Base-by-base conservation (phyloP, 2,113 vertebrate genomes). In the Danionella cerebrum region DNA sequence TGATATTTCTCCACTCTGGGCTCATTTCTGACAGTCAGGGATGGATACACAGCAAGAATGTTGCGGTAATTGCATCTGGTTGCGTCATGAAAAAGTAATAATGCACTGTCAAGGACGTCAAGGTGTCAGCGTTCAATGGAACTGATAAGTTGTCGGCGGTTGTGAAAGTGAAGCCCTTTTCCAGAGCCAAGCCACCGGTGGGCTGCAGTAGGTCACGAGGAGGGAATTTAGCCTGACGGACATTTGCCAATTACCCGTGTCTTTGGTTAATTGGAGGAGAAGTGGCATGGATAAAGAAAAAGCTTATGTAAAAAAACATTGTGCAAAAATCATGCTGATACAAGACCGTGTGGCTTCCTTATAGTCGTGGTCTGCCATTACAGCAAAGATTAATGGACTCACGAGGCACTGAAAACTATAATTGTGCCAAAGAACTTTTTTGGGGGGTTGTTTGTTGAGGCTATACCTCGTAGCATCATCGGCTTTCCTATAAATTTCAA, bases 21-120 rank as follows among this genome's bases (percentile, higher is more conserved):
- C 80, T 74, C 76, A 82, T 83, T 84, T 84, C 59, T 89, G 88
- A 89, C 88, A 89, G 88, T 86, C 81, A 79, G 86, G 76, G 85
- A 82, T 84, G 84, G 86, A 84, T 84, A 82, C 73, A 74, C 78
- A 74, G 80, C 83, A 85, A 86, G 84, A 82, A 85, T 89, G 87
- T 89, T 86, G 84, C 85, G 85, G 84, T 89, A 89, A 89, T 89
- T 89, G 87, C 87, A 89, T 82, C 84, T 86, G 83, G 86, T 89
- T 89, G 87, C 88, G 84, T 89, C 87, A 89, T 87, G 81, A 89
- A 88, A 89, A 89, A 89, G 87, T 88, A 86, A 89, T 87, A 88
- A 88, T 89, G 87, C 87, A 85, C 87, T 87, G 88, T 88, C 85
- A 86, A 84, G 85, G 83, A 87, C 85, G 88, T 86, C 87, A 85